phyloP scores from a whole-genome alignment of 2,113 vertebrate species.

The Callorhinus ursinus region DNA sequence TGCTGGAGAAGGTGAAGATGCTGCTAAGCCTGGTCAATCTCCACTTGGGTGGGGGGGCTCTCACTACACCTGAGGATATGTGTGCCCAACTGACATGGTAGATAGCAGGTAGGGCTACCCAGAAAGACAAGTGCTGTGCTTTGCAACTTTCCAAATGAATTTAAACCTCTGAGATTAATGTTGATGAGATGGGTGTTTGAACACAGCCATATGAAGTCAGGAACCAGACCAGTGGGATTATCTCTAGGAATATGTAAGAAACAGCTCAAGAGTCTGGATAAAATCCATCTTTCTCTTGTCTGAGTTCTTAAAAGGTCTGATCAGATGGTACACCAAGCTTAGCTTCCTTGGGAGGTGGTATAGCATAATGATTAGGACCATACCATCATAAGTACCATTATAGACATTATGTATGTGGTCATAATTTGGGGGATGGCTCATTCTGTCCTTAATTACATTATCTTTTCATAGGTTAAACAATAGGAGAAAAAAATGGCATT shows the following conservation, averaged over 20 bases:
- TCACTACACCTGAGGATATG: too few relatives aligned
- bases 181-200: background rate
- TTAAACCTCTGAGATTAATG: background rate
- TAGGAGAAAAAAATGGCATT: background rate
- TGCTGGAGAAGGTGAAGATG: background rate
- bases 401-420: background rate
- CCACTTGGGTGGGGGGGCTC: rapidly evolving
- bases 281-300: background rate
- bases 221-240: background rate
- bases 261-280: background rate
- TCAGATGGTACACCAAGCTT: background rate
- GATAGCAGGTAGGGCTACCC: too few relatives aligned
- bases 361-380: background rate
- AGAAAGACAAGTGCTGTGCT: background rate
- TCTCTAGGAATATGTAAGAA: background rate
- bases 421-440: background rate
- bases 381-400: too few relatives aligned
- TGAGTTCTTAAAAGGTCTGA: background rate
- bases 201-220: background rate
- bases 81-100: too few relatives aligned
- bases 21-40: rapidly evolving
- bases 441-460: background rate
- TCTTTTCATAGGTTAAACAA: background rate
- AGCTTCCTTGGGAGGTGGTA: background rate
- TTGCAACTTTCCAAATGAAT: background rate